phyloP scores from a whole-genome alignment of 2,888 invertebrate species.

The Mythimna pallens region DNA sequence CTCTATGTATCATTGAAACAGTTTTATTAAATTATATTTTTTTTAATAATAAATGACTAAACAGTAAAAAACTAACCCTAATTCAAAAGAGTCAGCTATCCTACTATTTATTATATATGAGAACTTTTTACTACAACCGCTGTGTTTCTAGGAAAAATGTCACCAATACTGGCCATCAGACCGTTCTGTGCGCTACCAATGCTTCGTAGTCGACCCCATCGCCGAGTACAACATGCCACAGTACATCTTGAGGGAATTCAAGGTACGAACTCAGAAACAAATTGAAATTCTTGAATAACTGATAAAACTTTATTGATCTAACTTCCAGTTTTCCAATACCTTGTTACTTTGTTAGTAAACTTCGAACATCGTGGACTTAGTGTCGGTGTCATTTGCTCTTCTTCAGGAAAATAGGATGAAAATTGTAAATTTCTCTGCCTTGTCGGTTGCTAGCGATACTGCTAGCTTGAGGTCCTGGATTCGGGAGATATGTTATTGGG shows the following conservation, averaged over 20 bases:
- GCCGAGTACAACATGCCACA: constrained; percentile 99
- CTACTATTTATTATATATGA: neutral
- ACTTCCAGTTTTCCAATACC: constrained; percentile 52
- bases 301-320: constrained; percentile 54
- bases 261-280: constrained; percentile 86
- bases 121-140: neutral
- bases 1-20: too few relatives aligned
- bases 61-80: neutral
- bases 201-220: constrained; percentile 99
- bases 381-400: constrained; percentile 33
- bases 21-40: too few relatives aligned
- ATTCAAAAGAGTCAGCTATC: neutral
- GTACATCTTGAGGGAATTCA: constrained; percentile 99
- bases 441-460: neutral
- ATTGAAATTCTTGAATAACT: constrained; percentile 52
- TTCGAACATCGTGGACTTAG: constrained; percentile 36
- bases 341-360: constrained; percentile 45
- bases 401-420: constrained; percentile 21
- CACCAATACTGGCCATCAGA: constrained; percentile 99
- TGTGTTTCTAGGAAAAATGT: constrained; percentile 96
- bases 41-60: too few relatives aligned
- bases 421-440: neutral
- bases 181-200: constrained; percentile 98
- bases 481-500: neutral
- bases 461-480: neutral